These are phyloP conservation scores for Drosophila nebulosa DNA, from an alignment of 1,140 invertebrate species.

Conservation along the genomic window DNA sequence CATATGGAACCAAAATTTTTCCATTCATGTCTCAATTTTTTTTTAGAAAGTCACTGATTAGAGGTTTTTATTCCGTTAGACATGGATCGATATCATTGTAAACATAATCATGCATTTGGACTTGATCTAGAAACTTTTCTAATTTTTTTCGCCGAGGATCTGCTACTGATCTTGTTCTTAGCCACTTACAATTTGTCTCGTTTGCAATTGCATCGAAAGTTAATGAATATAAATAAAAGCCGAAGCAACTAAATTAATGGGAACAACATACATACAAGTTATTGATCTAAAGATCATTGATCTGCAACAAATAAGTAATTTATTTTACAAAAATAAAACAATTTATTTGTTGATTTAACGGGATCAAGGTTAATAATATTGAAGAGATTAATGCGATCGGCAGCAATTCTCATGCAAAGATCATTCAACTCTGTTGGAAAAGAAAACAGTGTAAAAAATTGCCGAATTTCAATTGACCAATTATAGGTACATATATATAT, in stretches of 20 bases:
- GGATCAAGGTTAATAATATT: not conserved
- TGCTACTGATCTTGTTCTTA: too few species aligned
- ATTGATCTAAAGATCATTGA: not conserved
- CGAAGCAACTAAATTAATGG: not conserved
- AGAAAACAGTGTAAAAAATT: not conserved
- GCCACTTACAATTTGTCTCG: too few species aligned
- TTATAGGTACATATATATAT: not conserved
- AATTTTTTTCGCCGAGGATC: too few species aligned
- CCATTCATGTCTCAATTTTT: too few species aligned
- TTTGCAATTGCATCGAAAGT: too few species aligned
- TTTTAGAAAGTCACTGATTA: not conserved
- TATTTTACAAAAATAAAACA: conserved; percentile 1
- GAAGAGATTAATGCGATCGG: not conserved
- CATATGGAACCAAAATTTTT: not conserved
- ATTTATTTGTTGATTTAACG: conserved; percentile 1
- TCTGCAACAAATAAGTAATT: not conserved
- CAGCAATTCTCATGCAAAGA: not conserved
- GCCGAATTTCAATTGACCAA: not conserved
- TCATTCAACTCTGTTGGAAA: not conserved
- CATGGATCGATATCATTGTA: too few species aligned
- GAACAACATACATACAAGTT: not conserved
- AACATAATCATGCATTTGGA: too few species aligned
- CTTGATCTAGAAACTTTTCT: too few species aligned
- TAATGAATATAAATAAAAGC: not conserved
- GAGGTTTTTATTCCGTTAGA: too few species aligned